Base-by-base conservation (phyloP, 2,888 invertebrate genomes). In the Scaeva pyrastri region DNA sequence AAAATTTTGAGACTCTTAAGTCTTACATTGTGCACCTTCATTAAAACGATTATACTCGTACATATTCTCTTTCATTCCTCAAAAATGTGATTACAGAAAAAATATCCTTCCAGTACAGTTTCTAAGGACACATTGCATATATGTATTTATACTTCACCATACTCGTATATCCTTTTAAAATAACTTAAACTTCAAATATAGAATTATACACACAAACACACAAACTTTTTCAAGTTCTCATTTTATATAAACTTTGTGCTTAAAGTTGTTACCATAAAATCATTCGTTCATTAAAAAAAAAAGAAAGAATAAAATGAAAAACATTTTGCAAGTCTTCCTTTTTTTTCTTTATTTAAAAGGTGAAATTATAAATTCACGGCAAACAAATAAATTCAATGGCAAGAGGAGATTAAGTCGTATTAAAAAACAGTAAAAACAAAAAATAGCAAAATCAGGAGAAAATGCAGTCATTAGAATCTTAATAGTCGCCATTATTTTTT, bases 401-500 rank as follows among this genome's bases (percentile, higher is more conserved):
- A n/a, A 55, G 58, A 52, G n/a, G 48, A 68, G 39, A 52, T 50
- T 55, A 21, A 31, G 21, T 3, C 26, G 39, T 31, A 12, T 41
- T n/a, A 36, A 48, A 31, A 31, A 31, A 31, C 31, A 31, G 8
- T 7, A 31, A 31, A 70, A 43, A 48, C 12, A 45, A 75, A 71
- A 86, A 83, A 80, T 64, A 80, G 60, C 81, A 85, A 88, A 88
- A 88, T 88, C 82, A 88, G 74, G 71, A 86, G 75, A 85, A 85
- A 88, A 88, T 88, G 83, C 88, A 88, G 88, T 88, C 88, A 88
- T 88, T 88, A 88, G 86, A 88, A 85, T 60, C 82, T 87, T 88
- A 88, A 88, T 88, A 88, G 88, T 88, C 86, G 81, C 88, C 88
- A 88, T 88, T 88, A 88, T 88, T 87, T n/a, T n/a, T n/a, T n/a